Evolutionary conservation across 1,140 invertebrate species (phyloP).

Genomic region (Cardiocondyla obscurior): DNA sequence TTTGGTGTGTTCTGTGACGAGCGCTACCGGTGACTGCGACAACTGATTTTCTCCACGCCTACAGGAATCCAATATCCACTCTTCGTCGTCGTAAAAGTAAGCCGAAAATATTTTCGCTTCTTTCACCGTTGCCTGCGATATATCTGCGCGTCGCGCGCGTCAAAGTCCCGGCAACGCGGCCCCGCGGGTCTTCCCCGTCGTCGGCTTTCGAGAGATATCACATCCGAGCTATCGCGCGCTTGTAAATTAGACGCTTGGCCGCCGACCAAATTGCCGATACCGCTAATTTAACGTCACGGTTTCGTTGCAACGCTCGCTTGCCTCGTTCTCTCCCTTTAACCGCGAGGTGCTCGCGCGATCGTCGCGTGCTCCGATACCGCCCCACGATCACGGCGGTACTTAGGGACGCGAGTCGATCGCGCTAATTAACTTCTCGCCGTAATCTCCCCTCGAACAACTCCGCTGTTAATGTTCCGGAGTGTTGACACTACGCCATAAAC

Average conservation of each 20-base stretch:
- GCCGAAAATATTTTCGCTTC: background rate
- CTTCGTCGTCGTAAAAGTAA: slow-evolving; percentile 24
- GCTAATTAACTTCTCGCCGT: slow-evolving; percentile 14
- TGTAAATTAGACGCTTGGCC: slow-evolving; percentile 65
- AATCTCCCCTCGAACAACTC: background rate
- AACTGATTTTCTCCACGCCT: background rate
- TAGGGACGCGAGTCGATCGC: slow-evolving; percentile 30
- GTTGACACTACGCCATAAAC: background rate
- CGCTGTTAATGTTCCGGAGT: background rate
- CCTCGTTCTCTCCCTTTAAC: slow-evolving; percentile 46
- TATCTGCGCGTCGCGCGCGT: background rate
- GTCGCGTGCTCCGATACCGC: slow-evolving; percentile 35
- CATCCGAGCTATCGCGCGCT: slow-evolving; percentile 41
- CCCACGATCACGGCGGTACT: background rate
- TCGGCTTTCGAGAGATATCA: slow-evolving; percentile 26
- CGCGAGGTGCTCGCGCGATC: slow-evolving; percentile 27
- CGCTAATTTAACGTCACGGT: slow-evolving; percentile 59
- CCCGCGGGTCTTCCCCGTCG: background rate
- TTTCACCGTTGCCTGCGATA: background rate
- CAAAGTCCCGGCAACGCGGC: background rate
- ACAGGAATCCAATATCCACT: background rate
- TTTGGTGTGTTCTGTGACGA: slow-evolving; percentile 37
- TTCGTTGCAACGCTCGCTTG: slow-evolving; percentile 31
- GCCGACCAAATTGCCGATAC: slow-evolving; percentile 53
- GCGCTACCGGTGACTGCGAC: background rate